phyloP scores from a whole-genome alignment of 1,140 invertebrate genomes.

The Lasioglossum baleicum region DNA sequence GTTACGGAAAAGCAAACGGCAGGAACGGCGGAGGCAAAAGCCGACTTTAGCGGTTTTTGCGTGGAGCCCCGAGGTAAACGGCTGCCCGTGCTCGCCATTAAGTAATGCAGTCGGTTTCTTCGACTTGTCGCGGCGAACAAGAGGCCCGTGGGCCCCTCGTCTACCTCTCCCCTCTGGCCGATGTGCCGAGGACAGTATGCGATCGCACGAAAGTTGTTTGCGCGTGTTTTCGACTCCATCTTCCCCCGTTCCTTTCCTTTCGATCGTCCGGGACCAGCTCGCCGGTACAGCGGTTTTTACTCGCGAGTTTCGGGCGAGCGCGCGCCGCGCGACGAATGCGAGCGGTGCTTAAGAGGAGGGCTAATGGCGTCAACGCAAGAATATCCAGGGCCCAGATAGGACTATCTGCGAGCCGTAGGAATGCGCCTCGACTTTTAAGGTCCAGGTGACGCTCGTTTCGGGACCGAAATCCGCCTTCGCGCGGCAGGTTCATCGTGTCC shows the following conservation, averaged over 20 bases:
- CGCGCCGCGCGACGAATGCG: conserved; percentile 52
- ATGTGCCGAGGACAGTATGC: conserved; percentile 27
- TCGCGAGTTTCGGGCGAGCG: conserved; percentile 54
- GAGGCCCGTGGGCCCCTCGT: neutral
- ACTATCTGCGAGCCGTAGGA: conserved; percentile 45
- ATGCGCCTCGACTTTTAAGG: conserved; percentile 45
- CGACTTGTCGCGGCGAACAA: conserved; percentile 64
- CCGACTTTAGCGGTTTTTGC: conserved; percentile 48
- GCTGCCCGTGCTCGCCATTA: conserved; percentile 68
- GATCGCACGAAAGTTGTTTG: conserved; percentile 49
- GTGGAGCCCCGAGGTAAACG: conserved; percentile 56
- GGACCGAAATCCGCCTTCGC: neutral
- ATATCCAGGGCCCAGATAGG: conserved; percentile 56
- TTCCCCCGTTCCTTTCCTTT: conserved; percentile 22
- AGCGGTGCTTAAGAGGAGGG: conserved; percentile 57
- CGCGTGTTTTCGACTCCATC: conserved; percentile 45
- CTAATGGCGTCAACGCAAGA: conserved; percentile 68
- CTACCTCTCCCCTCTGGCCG: neutral
- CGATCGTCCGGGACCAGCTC: conserved; percentile 23
- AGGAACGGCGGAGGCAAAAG: neutral
- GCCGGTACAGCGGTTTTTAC: conserved; percentile 58
- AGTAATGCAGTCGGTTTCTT: conserved; percentile 73
- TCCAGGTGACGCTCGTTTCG: neutral
- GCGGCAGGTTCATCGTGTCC: neutral
- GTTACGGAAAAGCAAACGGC: neutral